phyloP scores from a whole-genome alignment of 2,113 vertebrate genomes.

The Dasyurus viverrinus region DNA sequence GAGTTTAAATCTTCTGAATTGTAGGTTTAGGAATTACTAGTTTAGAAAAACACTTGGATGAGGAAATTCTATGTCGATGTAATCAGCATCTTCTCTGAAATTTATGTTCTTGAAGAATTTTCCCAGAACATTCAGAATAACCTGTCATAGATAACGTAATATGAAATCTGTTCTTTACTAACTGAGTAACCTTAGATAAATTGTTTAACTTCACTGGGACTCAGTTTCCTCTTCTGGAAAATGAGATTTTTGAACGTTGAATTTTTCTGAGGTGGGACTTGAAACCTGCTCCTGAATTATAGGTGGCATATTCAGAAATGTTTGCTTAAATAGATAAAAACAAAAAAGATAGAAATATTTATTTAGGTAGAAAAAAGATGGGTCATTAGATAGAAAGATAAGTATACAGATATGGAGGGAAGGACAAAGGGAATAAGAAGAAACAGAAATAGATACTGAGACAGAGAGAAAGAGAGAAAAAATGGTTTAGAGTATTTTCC shows the following conservation, averaged over 20 bases:
- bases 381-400: neutral
- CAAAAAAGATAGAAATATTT: no score
- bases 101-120: neutral
- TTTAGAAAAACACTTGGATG: neutral
- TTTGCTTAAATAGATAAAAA: neutral
- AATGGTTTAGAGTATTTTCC: neutral
- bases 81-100: neutral
- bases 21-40: neutral
- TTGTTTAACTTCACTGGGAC: neutral
- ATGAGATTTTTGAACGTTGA: neutral
- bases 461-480: neutral
- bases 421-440: no score
- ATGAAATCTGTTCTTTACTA: neutral
- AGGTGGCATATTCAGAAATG: neutral
- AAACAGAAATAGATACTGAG: no score
- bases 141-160: neutral
- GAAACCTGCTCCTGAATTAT: neutral
- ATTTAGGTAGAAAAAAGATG: no score
- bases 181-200: neutral
- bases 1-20: neutral
- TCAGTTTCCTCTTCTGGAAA: neutral
- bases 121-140: neutral
- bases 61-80: neutral
- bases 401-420: no score
- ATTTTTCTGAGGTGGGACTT: neutral